phyloP scores from a whole-genome alignment of 1,140 invertebrate species.

The Acromyrmex echinatior region DNA sequence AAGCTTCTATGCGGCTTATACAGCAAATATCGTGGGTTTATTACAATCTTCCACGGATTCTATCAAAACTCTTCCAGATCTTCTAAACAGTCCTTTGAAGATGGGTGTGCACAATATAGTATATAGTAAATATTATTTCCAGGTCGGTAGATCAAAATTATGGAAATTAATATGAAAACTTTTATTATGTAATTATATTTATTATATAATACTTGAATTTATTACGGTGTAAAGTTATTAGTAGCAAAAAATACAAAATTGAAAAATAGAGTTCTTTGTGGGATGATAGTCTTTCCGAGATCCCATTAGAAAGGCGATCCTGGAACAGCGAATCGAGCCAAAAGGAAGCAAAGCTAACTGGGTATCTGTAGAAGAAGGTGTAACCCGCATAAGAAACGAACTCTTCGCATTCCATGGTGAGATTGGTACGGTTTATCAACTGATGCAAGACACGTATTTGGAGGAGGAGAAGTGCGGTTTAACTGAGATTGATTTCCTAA shows the following conservation, averaged over 20 bases:
- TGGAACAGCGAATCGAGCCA: no score
- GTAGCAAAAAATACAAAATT: background rate
- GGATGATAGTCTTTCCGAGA: slow-evolving; percentile 24
- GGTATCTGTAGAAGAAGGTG: no score
- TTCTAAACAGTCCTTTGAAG: slow-evolving; percentile 88
- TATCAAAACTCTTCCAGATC: slow-evolving; percentile 88
- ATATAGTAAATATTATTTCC: slow-evolving; percentile 89
- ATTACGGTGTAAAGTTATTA: background rate
- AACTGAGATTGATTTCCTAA: slow-evolving; percentile 88
- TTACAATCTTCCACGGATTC: slow-evolving; percentile 89
- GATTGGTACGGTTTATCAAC: slow-evolving; percentile 88
- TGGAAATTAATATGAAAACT: background rate
- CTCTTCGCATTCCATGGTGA: slow-evolving; percentile 80
- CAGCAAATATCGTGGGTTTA: slow-evolving; percentile 90
- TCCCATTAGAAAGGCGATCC: no score
- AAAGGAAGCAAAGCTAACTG: no score
- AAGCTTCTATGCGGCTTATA: slow-evolving; percentile 88
- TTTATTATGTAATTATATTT: no score
- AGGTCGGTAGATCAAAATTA: slow-evolving; percentile 82
- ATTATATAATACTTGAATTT: background rate
- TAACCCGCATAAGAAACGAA: no score
- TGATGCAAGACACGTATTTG: slow-evolving; percentile 89
- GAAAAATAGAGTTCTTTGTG: slow-evolving; percentile 20
- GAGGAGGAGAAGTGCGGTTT: slow-evolving; percentile 90
- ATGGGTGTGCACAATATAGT: slow-evolving; percentile 88